Conservation (phyloP, 2,888 invertebrate genomes). For the Scaptomyza caliginosa region DNA sequence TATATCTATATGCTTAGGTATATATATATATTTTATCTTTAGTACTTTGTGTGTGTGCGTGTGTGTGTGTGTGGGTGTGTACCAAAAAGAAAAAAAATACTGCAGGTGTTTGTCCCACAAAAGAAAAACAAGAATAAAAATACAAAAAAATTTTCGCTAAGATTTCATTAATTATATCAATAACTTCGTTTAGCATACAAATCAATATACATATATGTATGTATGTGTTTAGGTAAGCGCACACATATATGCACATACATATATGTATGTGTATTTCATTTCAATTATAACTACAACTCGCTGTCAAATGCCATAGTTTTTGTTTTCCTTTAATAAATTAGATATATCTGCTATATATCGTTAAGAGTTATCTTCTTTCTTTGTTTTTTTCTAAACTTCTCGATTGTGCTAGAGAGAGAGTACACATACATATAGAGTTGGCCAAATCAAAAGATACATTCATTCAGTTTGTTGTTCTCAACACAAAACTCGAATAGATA, state of each 20-base stretch:
- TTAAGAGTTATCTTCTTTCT: background rate
- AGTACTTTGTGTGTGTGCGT: constrained; percentile 40
- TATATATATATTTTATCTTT: constrained; percentile 31
- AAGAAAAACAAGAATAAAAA: constrained; percentile 43
- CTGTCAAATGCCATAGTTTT: constrained; percentile 38
- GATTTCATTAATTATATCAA: constrained; percentile 57
- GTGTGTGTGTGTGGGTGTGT: constrained; percentile 22
- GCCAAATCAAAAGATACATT: constrained; percentile 28
- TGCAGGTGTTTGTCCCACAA: too few species aligned
- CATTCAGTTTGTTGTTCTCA: constrained; percentile 18
- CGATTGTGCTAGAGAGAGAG: constrained; percentile 11
- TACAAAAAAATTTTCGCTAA: constrained; percentile 69
- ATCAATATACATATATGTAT: constrained; percentile 35
- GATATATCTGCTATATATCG: too few species aligned
- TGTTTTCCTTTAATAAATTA: constrained; percentile 21
- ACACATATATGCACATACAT: constrained; percentile 10
- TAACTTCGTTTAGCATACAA: constrained; percentile 62
- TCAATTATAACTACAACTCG: constrained; percentile 67
- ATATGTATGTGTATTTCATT: constrained; percentile 13
- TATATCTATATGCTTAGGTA: constrained; percentile 28
- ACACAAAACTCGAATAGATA: constrained; percentile 14
- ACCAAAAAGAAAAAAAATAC: constrained; percentile 39
- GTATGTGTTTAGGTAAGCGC: constrained; percentile 7
- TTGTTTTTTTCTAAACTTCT: background rate
- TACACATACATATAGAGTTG: constrained; percentile 9